Evolutionary conservation across 1,140 invertebrate species (phyloP).

Genomic region (Metaphire vulgaris): DNA sequence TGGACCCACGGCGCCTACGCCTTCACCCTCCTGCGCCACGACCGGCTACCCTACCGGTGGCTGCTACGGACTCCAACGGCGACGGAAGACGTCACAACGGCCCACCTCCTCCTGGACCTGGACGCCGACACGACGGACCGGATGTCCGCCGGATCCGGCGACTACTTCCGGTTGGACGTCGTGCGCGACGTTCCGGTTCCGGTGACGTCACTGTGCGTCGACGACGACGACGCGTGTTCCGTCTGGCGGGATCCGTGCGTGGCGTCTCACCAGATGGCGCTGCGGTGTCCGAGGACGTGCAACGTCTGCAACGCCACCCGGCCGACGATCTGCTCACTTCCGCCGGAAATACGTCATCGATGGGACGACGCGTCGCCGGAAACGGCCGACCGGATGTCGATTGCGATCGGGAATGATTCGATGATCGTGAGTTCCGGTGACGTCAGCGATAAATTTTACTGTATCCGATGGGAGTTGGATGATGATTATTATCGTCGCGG

Average conservation of each 20-base stretch:
- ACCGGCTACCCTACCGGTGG: constrained; percentile 1
- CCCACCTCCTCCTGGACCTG: constrained; percentile 7
- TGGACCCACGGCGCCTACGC: constrained; percentile 14
- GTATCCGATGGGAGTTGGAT: constrained; percentile 11
- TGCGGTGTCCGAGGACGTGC: constrained; percentile 21
- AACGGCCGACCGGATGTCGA: not conserved
- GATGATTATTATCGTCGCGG: no score
- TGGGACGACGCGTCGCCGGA: constrained; percentile 11
- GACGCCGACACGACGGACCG: not conserved
- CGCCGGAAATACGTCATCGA: not conserved
- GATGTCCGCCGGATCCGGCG: not conserved
- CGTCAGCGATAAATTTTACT: constrained; percentile 14
- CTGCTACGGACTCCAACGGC: constrained; percentile 1
- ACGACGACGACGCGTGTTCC: constrained; percentile 24
- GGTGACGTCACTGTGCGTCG: constrained; percentile 19
- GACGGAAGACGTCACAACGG: not conserved
- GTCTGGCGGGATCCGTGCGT: constrained; percentile 14
- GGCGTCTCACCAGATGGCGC: not conserved
- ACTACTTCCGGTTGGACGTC: constrained; percentile 15
- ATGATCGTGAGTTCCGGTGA: not conserved
- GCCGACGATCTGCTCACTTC: constrained; percentile 12
- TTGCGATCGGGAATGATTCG: not conserved
- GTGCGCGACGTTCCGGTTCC: not conserved
- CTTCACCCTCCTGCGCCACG: constrained; percentile 17
- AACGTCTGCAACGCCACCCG: constrained; percentile 8